Evolutionary conservation across 2,888 invertebrate genomes (phyloP).

Genomic region (Amiota minor): DNA sequence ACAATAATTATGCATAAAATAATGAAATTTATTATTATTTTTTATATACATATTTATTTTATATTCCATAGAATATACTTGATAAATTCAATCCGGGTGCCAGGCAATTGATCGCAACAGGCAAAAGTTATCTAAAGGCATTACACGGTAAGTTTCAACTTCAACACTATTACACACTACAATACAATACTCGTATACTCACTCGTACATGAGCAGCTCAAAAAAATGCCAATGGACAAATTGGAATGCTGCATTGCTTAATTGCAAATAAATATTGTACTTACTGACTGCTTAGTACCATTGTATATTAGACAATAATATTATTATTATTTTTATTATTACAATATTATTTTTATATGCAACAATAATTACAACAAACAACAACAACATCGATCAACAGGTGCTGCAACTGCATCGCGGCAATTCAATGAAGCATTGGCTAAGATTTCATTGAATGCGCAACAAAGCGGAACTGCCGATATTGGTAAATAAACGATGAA

Average conservation of each 20-base stretch:
- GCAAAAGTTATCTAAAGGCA: constrained; percentile 94
- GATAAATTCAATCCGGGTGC: constrained; percentile 97
- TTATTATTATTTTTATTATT: constrained; percentile 55
- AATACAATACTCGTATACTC: too few relatives aligned
- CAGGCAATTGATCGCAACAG: constrained; percentile 93
- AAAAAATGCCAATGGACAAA: neutral
- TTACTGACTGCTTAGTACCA: neutral
- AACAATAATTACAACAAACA: constrained; percentile 36
- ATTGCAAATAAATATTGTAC: too few relatives aligned
- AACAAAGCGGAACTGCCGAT: constrained; percentile 92
- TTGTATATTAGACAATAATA: constrained; percentile 30
- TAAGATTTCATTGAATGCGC: constrained; percentile 90
- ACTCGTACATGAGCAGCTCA: too few relatives aligned
- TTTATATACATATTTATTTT: constrained; percentile 14
- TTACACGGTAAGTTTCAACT: constrained; percentile 85
- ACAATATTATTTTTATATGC: constrained; percentile 45
- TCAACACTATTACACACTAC: too few relatives aligned
- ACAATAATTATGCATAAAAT: neutral
- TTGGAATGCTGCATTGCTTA: neutral
- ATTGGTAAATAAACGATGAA: constrained; percentile 79
- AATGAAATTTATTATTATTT: neutral
- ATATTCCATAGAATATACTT: constrained; percentile 86
- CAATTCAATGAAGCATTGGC: constrained; percentile 91
- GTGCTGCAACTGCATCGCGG: constrained; percentile 90
- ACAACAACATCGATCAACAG: constrained; percentile 74